Conservation (phyloP, 2,113 vertebrate genomes). For the Cichladusa arquata region DNA sequence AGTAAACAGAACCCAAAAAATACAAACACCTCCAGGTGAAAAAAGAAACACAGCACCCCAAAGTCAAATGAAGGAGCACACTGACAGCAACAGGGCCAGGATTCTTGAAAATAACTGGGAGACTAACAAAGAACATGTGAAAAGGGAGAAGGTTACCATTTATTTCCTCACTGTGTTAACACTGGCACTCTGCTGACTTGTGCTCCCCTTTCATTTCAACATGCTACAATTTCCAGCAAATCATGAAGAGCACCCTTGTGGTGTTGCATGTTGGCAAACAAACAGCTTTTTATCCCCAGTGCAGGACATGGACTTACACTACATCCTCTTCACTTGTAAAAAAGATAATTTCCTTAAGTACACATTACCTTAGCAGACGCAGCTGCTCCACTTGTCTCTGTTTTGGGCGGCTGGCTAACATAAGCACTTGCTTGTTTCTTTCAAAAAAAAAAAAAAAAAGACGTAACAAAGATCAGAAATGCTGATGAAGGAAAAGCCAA, state of each 20-base stretch:
- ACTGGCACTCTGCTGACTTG: not conserved
- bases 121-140: not conserved
- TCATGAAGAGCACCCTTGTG: not conserved
- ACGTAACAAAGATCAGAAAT: not conserved
- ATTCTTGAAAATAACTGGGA: not conserved
- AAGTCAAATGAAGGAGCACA: not conserved
- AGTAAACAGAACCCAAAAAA: not conserved
- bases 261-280: not conserved
- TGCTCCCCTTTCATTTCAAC: not conserved
- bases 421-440: not conserved
- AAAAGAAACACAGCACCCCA: not conserved
- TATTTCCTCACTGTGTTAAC: not conserved
- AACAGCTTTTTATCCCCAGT: accelerated
- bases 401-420: not conserved
- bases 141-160: not conserved
- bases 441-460: not conserved
- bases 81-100: accelerated
- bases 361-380: not conserved
- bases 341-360: not conserved
- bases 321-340: not conserved
- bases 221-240: not conserved
- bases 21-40: not conserved
- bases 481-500: not conserved
- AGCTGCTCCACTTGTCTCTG: not conserved
- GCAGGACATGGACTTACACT: not conserved